Evolutionary conservation across 2,888 invertebrate species (phyloP), one percentile per base, ranked within the genome.

Genomic region (Neocrepidodera transversa): DNA sequence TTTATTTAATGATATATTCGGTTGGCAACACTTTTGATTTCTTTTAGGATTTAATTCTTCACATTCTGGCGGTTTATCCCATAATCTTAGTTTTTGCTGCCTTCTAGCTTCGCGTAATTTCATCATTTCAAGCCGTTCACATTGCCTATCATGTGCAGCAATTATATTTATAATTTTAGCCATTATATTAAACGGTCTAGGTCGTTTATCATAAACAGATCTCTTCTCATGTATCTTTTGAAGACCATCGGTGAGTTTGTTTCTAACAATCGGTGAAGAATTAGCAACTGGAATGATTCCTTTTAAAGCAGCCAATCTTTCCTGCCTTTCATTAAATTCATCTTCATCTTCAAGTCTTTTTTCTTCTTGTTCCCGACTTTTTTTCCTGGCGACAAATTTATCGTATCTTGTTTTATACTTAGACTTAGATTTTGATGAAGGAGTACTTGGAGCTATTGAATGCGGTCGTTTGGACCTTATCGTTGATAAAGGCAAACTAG

Each of bases 161-260:
- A 45, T 45, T n/a, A 45, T 26, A 6, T 45, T 26, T 23, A 45
- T 45, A 28, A 45, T 45, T 45, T 45, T 45, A 23, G 45, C 45
- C 45, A 45, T 45, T 16, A 26, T 14, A 23, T 23, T 23, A 23
- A 14, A 26, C 1, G 45, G 45, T 13, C 13, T 38, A 8, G 38
- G 17, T 16, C 26, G 45, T 28, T 45, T 45, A 28, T 45, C 45
- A 14, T 26, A 45, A 1, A 45, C 45, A 8, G 26, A 26, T 2
- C 45, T 2, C 7, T 28, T 45, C 13, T 28, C 13, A 4, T 26
- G 45, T 16, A 45, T 14, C 14, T 45, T n/a, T 14, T 45, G 45
- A 2, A 45, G 26, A 3, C 26, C n/a, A 18, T 28, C 16, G 14
- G 23, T 18, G 2, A 45, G 14, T 7, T 14, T 28, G 14, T 28